Evolutionary conservation across 2,113 vertebrate species (phyloP), one percentile per base, ranked within the genome.

Genomic region (Eira barbara): DNA sequence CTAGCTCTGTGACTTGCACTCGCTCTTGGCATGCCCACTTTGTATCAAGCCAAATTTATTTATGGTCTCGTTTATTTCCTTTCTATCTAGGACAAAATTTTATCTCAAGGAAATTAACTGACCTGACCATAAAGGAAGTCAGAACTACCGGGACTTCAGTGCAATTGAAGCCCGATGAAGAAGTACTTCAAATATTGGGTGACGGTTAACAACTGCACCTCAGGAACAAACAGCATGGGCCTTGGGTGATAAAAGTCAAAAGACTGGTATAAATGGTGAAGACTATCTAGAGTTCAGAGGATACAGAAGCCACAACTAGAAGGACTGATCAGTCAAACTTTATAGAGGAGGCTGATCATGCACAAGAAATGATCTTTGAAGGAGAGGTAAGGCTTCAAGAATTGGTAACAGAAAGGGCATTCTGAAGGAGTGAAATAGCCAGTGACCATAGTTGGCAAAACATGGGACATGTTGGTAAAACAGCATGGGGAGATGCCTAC

Each of bases 1-100:
- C 42, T 74, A 89, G n/a, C 57, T 92, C 74, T 94, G 45, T 96
- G 47, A 57, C 29, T 92, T 96, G 31, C 10, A 93, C 29, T 67
- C 95, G 47, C 57, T 63, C 52, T 47, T 36, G 47, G 12, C 45
- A 92, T 55, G 49, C 42, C 20, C 57, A n/a, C 69, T 97, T 85
- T 80, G 13, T 87, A 94, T 92, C 45, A 92, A 13, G 20, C 79
- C 94, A 80, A 96, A 87, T 74, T 79, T 92, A 93, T 96, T 83
- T 96, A 91, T 96, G 92, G 39, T 92, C 80, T 95, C 65, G 47
- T n/a, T 76, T 91, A 93, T 89, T 94, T 90, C 34, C 6, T 92
- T 84, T 88, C 36, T 83, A 84, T 39, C 34, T 93, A 61, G 45
- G n/a, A 89, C 61, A 49, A 86, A 87, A 94, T 87, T 97, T 96